A percentile compares a stretch with the other conserved stretches of the same genome.
Evolutionary conservation across 2,888 invertebrate genomes (phyloP).

Genomic region (Troilus luridus): DNA sequence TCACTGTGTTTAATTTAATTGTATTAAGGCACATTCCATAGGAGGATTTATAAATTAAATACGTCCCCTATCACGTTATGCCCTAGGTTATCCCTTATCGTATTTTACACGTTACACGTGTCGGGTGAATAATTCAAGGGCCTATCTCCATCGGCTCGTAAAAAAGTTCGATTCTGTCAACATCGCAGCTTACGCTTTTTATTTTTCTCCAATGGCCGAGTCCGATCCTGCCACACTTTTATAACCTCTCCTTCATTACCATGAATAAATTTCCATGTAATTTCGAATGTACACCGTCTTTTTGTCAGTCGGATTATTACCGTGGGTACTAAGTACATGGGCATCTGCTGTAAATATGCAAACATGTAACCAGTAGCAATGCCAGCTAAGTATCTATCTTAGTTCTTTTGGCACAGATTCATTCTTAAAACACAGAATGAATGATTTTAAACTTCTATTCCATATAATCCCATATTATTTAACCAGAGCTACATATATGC

Average conservation of each 20-base stretch:
- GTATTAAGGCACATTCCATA: not conserved
- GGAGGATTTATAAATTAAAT: not conserved
- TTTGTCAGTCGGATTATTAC: not conserved
- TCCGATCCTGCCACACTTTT: not conserved
- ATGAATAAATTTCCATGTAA: slow-evolving; percentile 40
- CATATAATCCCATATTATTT: too few species aligned
- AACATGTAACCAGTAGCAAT: not conserved
- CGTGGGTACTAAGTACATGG: not conserved
- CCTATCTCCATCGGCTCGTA: slow-evolving; percentile 16
- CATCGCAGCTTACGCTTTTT: not conserved
- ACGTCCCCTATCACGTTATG: not conserved
- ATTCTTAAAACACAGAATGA: too few species aligned
- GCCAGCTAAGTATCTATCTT: too few species aligned
- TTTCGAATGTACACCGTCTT: not conserved
- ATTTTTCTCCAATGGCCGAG: not conserved
- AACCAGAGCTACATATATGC: too few species aligned
- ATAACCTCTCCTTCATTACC: slow-evolving; percentile 27
- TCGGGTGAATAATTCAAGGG: not conserved
- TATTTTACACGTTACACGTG: not conserved
- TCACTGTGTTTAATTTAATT: not conserved
- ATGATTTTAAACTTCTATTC: too few species aligned
- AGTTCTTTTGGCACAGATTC: too few species aligned
- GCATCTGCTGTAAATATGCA: not conserved
- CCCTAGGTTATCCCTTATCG: not conserved
- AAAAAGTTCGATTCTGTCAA: slow-evolving; percentile 13